These are phyloP conservation scores for Laticauda laticaudata DNA, from an alignment of 2,113 vertebrate genomes.

Conservation along the genomic window DNA sequence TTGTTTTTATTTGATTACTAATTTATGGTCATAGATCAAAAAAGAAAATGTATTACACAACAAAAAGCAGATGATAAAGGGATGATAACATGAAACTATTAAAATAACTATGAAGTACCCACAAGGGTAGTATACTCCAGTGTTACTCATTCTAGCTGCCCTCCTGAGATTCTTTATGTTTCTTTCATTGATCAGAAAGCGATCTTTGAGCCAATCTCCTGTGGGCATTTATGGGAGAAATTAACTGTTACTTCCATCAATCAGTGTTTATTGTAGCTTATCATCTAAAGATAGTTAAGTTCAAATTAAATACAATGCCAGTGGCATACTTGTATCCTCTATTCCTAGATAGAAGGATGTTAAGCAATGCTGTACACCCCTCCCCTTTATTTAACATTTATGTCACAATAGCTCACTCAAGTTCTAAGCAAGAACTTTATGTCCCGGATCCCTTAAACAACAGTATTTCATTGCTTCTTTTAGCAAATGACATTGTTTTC, in stretches of 20 bases:
- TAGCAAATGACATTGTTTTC: not conserved
- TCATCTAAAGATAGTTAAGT: not conserved
- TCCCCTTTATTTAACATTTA: not conserved
- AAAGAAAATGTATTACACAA: not conserved
- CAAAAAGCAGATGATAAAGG: not conserved
- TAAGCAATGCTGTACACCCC: not conserved
- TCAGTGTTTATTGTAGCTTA: not conserved
- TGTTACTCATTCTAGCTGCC: not conserved
- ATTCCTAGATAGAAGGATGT: not conserved
- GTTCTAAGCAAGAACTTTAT: not conserved
- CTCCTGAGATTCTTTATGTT: not conserved
- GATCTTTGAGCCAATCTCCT: not conserved
- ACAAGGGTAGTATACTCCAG: not conserved
- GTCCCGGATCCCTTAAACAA: not conserved
- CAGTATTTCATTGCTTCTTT: not conserved
- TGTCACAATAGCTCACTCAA: not conserved
- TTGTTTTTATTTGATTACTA: not conserved
- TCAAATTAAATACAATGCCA: not conserved
- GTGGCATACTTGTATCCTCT: not conserved
- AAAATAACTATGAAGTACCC: not conserved
- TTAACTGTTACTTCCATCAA: not conserved
- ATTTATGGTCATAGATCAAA: not conserved
- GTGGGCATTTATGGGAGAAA: not conserved
- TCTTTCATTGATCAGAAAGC: not conserved
- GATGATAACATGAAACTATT: not conserved